A percentile compares a stretch with the other conserved stretches of the same genome.
Evolutionary conservation across 2,113 vertebrate species (phyloP).

Genomic region (Rhadina sibilatrix): DNA sequence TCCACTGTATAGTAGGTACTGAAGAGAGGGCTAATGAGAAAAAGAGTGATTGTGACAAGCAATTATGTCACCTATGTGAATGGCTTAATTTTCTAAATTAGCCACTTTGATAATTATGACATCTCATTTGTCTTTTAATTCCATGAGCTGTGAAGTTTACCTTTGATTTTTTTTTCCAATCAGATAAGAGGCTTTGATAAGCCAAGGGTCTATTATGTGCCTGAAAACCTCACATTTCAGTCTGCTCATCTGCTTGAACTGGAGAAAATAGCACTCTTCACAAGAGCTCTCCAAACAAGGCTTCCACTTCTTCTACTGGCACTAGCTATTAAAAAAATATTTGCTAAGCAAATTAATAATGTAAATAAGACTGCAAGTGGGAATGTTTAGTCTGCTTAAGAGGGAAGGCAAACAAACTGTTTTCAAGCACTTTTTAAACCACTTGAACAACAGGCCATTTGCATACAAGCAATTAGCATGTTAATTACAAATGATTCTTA

Average conservation of each 20-base stretch:
- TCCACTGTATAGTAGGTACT: conserved; percentile 61
- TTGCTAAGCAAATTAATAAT: conserved; percentile 79
- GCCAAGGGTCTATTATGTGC: conserved; percentile 79
- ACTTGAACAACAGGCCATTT: conserved; percentile 64
- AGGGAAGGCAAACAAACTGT: conserved; percentile 71
- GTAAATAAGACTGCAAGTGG: conserved; percentile 71
- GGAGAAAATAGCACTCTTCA: conserved; percentile 69
- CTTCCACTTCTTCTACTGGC: conserved; percentile 62
- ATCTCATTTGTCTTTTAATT: conserved; percentile 88
- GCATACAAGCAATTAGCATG: conserved; percentile 69
- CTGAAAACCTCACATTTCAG: conserved; percentile 74
- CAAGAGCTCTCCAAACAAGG: conserved; percentile 72
- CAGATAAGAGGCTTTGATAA: conserved; percentile 83
- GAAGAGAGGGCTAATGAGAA: conserved; percentile 82
- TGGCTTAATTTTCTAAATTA: conserved; percentile 88
- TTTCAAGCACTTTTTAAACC: conserved; percentile 72
- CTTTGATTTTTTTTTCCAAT: conserved; percentile 77
- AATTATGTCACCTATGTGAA: conserved; percentile 88
- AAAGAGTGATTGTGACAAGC: conserved; percentile 87
- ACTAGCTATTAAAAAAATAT: conserved; percentile 54
- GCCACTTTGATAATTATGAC: conserved; percentile 88
- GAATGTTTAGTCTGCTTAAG: conserved; percentile 65
- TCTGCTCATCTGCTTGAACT: conserved; percentile 71
- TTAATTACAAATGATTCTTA: conserved; percentile 67
- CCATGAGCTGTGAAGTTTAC: conserved; percentile 79